Percentiles rank a stretch among this genome's conserved stretches.
Evolutionary conservation across 2,797 vertebrate species (phyloP).

Genomic region (Manis pentadactyla): DNA sequence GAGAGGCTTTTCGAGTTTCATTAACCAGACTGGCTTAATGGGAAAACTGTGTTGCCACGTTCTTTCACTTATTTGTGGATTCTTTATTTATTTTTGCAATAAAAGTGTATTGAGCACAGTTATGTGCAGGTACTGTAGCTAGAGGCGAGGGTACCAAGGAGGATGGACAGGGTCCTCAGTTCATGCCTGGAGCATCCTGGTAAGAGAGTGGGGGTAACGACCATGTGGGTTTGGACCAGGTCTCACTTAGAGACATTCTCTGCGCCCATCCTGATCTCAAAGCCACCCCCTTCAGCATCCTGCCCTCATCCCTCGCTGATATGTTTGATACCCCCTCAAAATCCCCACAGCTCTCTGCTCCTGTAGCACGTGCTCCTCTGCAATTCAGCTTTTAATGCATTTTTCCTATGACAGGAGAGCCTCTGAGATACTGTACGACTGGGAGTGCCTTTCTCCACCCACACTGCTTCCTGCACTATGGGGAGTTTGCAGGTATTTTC

Average conservation of each 20-base stretch:
- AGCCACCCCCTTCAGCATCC: neutral
- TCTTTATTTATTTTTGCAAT: neutral
- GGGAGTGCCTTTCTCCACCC: neutral
- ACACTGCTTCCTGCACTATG: neutral
- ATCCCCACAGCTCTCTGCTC: accelerated
- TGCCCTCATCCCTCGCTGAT: neutral
- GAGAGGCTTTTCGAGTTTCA: neutral
- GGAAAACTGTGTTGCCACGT: neutral
- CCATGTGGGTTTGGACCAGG: accelerated
- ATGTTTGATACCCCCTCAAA: neutral
- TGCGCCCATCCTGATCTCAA: neutral
- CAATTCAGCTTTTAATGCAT: neutral
- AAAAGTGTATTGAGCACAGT: neutral
- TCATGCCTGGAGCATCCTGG: neutral
- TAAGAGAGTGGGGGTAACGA: neutral
- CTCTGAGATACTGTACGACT: neutral
- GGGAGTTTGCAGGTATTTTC: neutral
- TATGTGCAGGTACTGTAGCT: neutral
- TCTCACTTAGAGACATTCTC: neutral
- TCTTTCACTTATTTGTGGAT: neutral
- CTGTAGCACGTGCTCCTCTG: neutral
- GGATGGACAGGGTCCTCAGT: neutral
- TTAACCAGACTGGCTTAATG: neutral
- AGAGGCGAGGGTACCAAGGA: neutral
- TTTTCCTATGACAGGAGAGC: neutral